phyloP scores from a whole-genome alignment of 2,797 vertebrate genomes.

The Zenarchopterus dispar region DNA sequence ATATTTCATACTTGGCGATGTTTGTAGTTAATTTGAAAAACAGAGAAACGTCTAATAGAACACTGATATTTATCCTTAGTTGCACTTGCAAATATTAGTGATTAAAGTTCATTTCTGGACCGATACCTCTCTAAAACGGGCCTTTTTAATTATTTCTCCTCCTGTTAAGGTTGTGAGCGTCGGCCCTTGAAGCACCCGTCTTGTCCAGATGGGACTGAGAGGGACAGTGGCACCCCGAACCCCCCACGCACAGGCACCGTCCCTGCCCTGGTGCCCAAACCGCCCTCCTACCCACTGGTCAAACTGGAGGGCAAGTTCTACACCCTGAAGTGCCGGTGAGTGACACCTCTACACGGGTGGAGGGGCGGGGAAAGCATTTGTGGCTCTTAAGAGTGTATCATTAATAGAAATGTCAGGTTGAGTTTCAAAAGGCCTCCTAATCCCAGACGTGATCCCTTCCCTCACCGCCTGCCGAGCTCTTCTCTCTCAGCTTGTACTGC shows the following conservation, averaged over 20 bases:
- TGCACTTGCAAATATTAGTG: no score
- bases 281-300: conserved; percentile 91
- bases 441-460: neutral
- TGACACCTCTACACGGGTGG: neutral
- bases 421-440: conserved; percentile 47
- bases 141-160: neutral
- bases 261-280: conserved; percentile 92
- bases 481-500: conserved; percentile 45
- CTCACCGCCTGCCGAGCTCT: conserved; percentile 8
- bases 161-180: conserved; percentile 86
- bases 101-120: no score
- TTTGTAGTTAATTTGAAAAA: no score
- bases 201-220: conserved; percentile 81
- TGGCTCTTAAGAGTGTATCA: conserved; percentile 3
- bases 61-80: no score
- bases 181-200: conserved; percentile 85
- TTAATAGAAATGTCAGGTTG: conserved; percentile 30
- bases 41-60: no score
- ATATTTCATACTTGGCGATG: no score
- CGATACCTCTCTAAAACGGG: no score
- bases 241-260: conserved; percentile 89
- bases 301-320: conserved; percentile 96
- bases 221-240: conserved; percentile 85
- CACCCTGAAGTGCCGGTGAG: conserved; percentile 95
- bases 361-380: no score